These are phyloP conservation scores for Mus minutoides DNA, from an alignment of 2,797 vertebrate species.

Conservation along the genomic window DNA sequence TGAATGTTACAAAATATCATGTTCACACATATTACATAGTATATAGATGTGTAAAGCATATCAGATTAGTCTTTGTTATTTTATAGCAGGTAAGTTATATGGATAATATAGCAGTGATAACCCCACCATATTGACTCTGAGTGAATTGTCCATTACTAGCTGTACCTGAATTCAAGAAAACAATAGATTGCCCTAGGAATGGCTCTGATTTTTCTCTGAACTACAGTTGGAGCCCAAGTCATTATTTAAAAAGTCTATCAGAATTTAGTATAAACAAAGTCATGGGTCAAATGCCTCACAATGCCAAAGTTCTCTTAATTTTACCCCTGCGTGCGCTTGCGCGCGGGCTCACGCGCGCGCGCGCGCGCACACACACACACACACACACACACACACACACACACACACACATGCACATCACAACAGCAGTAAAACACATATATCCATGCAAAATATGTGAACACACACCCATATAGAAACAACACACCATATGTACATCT, in stretches of 20 bases:
- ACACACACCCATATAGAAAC: neutral
- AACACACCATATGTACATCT: neutral
- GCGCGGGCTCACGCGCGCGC: no score
- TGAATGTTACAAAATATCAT: neutral
- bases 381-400: no score
- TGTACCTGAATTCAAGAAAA: neutral
- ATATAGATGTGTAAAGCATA: neutral
- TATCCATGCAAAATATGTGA: neutral
- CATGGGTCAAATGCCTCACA: no score
- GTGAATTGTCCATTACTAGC: neutral
- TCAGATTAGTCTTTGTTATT: neutral
- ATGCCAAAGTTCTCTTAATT: neutral
- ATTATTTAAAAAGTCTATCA: neutral
- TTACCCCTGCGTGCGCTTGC: no score
- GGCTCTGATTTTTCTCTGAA: neutral
- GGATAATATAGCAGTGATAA: rapidly evolving
- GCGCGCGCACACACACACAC: no score
- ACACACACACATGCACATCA: neutral
- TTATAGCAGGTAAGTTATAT: neutral
- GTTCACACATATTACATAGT: neutral
- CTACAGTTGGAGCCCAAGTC: neutral
- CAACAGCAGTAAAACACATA: no score
- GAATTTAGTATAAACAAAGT: neutral
- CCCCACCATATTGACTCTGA: neutral
- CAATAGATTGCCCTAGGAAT: neutral